A percentile compares a stretch with the other conserved stretches of the same genome.
Evolutionary conservation across 2,888 invertebrate genomes (phyloP).

Genomic region (Drosophila yooni): DNA sequence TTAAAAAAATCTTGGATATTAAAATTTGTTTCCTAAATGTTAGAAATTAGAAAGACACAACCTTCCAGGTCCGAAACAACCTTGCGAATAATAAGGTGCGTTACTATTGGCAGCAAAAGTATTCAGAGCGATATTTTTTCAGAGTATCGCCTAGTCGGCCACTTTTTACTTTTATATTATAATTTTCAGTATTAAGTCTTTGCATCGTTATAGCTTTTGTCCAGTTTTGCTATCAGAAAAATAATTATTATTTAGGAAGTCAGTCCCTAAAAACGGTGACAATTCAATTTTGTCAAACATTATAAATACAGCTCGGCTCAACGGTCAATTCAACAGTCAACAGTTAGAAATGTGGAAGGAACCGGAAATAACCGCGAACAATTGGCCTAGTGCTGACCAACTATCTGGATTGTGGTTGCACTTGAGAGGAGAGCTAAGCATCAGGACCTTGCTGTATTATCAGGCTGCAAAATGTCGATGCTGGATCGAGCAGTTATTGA

Average conservation of each 20-base stretch:
- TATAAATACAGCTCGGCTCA: conserved; percentile 14
- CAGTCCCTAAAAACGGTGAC: conserved; percentile 34
- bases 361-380: background rate
- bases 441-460: conserved; percentile 47
- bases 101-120: too few species aligned
- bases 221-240: background rate
- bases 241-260: conserved; percentile 22
- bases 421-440: conserved; percentile 25
- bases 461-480: conserved; percentile 34
- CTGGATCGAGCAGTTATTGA: conserved; percentile 36
- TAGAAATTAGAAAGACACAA: too few species aligned
- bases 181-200: background rate
- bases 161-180: too few species aligned
- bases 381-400: conserved; percentile 3
- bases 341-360: conserved; percentile 22
- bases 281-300: background rate
- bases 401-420: conserved; percentile 42
- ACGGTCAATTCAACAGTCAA: conserved; percentile 2
- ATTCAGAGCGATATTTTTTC: too few species aligned
- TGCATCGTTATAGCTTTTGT: background rate
- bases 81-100: too few species aligned
- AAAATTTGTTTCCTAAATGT: too few species aligned
- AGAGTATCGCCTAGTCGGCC: too few species aligned
- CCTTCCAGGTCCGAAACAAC: too few species aligned
- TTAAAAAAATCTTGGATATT: too few species aligned